Evolutionary conservation across 2,888 invertebrate genomes (phyloP).

Genomic region (Epicampocera succincta): DNA sequence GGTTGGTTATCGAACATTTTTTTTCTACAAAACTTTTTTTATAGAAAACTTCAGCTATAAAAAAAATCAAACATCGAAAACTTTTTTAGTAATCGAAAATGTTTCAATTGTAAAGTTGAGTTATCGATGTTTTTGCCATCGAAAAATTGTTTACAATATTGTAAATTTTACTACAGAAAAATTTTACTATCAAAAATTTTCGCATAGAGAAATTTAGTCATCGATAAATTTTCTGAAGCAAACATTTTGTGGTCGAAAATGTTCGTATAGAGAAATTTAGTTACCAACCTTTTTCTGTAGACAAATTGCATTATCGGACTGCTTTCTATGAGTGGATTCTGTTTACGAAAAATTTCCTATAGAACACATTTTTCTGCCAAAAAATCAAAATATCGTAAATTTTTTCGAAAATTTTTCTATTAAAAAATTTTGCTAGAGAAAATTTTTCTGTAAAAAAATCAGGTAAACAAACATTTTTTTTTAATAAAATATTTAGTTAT

Average conservation of each 20-base stretch:
- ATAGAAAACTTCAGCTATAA: no score
- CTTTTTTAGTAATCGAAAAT: no score
- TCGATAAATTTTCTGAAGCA: background rate
- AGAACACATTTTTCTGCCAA: no score
- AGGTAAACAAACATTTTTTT: background rate
- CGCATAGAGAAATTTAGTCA: background rate
- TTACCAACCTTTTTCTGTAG: no score
- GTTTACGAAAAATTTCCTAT: background rate
- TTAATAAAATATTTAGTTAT: background rate
- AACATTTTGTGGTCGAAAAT: background rate
- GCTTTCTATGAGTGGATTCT: no score
- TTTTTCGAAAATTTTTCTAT: background rate
- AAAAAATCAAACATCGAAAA: no score
- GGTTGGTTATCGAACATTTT: no score
- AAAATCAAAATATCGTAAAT: background rate
- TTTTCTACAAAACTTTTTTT: no score
- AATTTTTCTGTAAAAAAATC: background rate
- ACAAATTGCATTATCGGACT: no score
- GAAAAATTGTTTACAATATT: no score
- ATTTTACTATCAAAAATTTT: background rate
- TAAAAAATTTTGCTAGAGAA: background rate
- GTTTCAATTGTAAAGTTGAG: no score
- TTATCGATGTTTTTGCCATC: no score
- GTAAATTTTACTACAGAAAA: background rate
- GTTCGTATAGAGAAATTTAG: background rate